These are phyloP conservation scores for Paracanthobrama guichenoti DNA, from an alignment of 2,113 vertebrate genomes.

Conservation along the genomic window DNA sequence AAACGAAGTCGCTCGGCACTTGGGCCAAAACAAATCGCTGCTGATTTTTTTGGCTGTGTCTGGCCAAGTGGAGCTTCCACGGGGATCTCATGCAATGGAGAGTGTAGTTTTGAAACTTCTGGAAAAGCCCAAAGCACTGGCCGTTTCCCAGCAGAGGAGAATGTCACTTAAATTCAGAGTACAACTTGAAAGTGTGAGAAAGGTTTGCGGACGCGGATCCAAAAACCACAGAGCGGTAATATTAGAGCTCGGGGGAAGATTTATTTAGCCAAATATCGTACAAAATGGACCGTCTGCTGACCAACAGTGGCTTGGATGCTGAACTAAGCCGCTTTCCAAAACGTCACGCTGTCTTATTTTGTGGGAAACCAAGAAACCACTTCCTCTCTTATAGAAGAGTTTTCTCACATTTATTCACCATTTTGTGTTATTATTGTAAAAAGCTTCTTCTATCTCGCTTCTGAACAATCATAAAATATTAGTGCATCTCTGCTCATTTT, in stretches of 20 bases:
- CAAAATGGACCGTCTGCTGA: conserved; percentile 35
- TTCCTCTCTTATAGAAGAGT: conserved; percentile 29
- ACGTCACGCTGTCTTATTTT: conserved; percentile 33
- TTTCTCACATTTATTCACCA: conserved; percentile 2
- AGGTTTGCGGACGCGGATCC: conserved; percentile 40
- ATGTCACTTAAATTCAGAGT: conserved; percentile 59
- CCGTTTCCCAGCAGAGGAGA: conserved; percentile 37
- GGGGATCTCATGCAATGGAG: conserved; percentile 60
- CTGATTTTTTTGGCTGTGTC: conserved; percentile 68
- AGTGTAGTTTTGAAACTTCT: conserved; percentile 61
- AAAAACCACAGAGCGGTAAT: conserved; percentile 27
- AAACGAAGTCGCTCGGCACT: conserved; percentile 46
- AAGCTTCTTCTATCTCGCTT: neutral
- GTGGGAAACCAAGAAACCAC: conserved; percentile 40
- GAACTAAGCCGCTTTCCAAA: conserved; percentile 41
- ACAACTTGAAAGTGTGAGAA: conserved; percentile 54
- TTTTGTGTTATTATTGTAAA: conserved; percentile 28
- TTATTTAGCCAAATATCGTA: conserved; percentile 51
- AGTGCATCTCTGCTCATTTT: neutral
- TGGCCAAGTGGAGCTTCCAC: conserved; percentile 52
- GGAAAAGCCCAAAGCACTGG: conserved; percentile 56
- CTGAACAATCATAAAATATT: conserved; percentile 6
- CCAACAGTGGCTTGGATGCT: conserved; percentile 40
- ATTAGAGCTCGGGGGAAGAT: conserved; percentile 32
- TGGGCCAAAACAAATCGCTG: conserved; percentile 62